Percentiles rank a stretch among this genome's conserved stretches.
These are phyloP conservation scores for Allophyes oxyacanthae DNA, from an alignment of 2,888 invertebrate genomes.

Conservation along the genomic window DNA sequence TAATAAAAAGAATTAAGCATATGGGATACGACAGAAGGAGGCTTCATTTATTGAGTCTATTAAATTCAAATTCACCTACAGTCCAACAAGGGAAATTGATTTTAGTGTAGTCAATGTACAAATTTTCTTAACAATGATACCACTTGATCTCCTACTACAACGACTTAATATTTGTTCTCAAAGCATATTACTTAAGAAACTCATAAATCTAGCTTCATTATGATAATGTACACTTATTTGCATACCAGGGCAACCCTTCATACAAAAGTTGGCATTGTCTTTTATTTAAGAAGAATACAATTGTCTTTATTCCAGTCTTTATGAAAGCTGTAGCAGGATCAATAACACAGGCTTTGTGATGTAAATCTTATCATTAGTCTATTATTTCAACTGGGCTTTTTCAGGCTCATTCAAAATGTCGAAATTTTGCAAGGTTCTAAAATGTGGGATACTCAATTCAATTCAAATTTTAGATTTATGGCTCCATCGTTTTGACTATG, in stretches of 20 bases:
- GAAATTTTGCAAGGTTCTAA: too few species aligned
- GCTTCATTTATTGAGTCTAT: too few species aligned
- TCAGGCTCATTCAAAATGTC: too few species aligned
- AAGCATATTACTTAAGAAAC: slow-evolving; percentile 18
- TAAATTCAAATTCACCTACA: too few species aligned
- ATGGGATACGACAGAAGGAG: too few species aligned
- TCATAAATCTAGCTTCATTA: slow-evolving; percentile 46
- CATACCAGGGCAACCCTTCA: slow-evolving; percentile 38
- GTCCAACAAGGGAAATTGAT: too few species aligned
- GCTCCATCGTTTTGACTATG: too few species aligned
- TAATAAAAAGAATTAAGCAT: too few species aligned
- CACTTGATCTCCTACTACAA: background rate
- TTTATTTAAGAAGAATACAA: slow-evolving; percentile 37
- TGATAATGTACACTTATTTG: slow-evolving; percentile 44
- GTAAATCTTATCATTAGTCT: slow-evolving; percentile 46
- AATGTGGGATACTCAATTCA: too few species aligned
- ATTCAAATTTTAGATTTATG: too few species aligned
- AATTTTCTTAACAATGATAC: slow-evolving; percentile 7
- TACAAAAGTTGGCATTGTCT: slow-evolving; percentile 39
- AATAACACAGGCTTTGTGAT: slow-evolving; percentile 47
- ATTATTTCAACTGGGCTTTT: too few species aligned
- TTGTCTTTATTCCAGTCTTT: slow-evolving; percentile 36
- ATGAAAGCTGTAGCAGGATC: slow-evolving; percentile 36
- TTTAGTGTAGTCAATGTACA: too few species aligned
- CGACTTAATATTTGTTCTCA: slow-evolving; percentile 34